Evolutionary conservation across 2,797 vertebrate genomes (phyloP).

Genomic region (Prunella strophiata): DNA sequence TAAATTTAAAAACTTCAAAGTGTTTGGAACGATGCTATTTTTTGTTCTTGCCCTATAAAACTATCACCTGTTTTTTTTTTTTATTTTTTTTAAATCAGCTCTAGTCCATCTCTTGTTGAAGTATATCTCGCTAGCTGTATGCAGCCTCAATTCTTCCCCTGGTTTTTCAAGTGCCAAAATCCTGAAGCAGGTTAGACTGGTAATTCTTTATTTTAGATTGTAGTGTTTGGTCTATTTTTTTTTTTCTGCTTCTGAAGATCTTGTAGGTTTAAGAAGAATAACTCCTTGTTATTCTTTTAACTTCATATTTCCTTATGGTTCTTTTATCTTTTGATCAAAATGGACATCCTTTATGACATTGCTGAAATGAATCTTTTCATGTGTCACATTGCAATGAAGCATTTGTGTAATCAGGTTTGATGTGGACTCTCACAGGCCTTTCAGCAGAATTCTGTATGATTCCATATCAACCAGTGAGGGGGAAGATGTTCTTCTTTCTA

Average conservation of each 20-base stretch:
- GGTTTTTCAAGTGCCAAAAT: neutral
- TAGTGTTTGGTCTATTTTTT: neutral
- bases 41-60: slow-evolving; percentile 25
- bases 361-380: neutral
- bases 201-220: neutral
- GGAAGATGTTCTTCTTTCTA: neutral
- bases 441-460: neutral
- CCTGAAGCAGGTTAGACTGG: neutral
- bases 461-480: neutral
- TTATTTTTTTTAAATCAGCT: neutral
- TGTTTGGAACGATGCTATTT: slow-evolving; percentile 3
- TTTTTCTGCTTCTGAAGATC: neutral
- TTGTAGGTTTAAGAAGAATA: neutral
- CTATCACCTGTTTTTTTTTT: neutral
- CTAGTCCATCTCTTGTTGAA: neutral
- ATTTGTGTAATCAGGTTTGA: neutral
- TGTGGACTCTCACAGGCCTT: neutral
- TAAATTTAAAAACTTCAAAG: slow-evolving; percentile 35
- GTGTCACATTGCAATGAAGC: neutral
- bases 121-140: neutral
- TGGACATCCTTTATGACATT: neutral
- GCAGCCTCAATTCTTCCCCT: neutral
- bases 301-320: neutral
- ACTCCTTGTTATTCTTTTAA: neutral
- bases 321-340: neutral